Percentiles rank a stretch among this genome's conserved stretches.
Conservation (phyloP, 2,888 invertebrate species). For the Patella depressa region DNA sequence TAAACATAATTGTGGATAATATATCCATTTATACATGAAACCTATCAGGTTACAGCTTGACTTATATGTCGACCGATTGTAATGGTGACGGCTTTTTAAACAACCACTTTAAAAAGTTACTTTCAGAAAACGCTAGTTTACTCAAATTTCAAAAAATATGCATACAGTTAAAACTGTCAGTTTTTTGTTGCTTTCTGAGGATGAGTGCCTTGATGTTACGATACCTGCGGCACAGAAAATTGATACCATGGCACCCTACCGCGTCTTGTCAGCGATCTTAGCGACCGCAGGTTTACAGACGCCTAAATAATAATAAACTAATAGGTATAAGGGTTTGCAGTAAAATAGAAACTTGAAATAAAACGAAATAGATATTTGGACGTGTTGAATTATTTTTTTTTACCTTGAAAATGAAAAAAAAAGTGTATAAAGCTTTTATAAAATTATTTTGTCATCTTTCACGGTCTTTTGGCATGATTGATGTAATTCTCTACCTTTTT, state of each 20-base stretch:
- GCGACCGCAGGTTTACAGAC: constrained; percentile 10
- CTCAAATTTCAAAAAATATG: constrained; percentile 11
- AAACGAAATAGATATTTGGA: no score
- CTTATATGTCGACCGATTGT: neutral
- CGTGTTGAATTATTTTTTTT: no score
- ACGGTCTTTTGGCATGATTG: no score
- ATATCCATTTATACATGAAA: constrained; percentile 6
- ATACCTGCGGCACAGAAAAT: constrained; percentile 10
- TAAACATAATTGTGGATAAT: constrained; percentile 10
- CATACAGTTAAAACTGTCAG: constrained; percentile 8
- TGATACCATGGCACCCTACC: neutral
- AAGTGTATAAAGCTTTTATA: no score
- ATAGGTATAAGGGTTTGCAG: neutral
- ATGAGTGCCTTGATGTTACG: constrained; percentile 4
- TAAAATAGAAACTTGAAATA: no score
- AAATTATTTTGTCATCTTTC: no score
- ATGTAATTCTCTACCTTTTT: no score
- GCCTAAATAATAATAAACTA: constrained; percentile 8
- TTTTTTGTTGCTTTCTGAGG: constrained; percentile 3
- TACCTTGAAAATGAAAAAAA: no score
- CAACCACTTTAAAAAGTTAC: constrained; percentile 12
- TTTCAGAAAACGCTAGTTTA: neutral
- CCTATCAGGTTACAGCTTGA: constrained; percentile 5
- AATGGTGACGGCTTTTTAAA: neutral
- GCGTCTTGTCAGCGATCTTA: neutral